phyloP scores from a whole-genome alignment of 2,113 vertebrate species.

The Lophochroa leadbeateri region DNA sequence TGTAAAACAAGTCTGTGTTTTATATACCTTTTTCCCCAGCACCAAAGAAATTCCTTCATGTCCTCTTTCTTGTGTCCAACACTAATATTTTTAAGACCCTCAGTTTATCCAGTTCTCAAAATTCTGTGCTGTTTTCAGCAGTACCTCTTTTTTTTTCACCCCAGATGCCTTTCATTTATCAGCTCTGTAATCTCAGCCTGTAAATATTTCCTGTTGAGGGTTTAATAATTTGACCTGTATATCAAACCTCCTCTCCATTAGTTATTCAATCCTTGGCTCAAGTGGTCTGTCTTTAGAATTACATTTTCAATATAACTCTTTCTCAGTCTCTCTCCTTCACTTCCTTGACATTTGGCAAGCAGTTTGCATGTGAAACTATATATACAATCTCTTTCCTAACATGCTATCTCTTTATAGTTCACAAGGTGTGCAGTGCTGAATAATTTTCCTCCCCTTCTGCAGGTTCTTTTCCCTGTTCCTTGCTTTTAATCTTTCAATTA shows the following conservation, averaged over 20 bases:
- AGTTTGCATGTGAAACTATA: neutral
- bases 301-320: neutral
- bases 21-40: neutral
- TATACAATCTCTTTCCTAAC: neutral
- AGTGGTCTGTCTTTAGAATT: neutral
- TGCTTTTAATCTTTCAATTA: neutral
- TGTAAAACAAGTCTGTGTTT: neutral
- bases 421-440: neutral
- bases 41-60: neutral
- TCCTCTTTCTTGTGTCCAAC: neutral
- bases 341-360: neutral
- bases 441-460: neutral
- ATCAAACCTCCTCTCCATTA: neutral
- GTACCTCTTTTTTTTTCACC: neutral
- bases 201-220: neutral
- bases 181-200: neutral
- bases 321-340: neutral
- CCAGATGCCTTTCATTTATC: neutral
- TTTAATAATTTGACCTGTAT: neutral
- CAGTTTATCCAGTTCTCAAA: neutral
- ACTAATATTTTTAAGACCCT: neutral
- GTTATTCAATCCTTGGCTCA: neutral
- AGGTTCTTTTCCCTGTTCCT: neutral
- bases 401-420: neutral
- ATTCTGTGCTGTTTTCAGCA: neutral